Base-by-base conservation (phyloP, 1,140 invertebrate genomes). In the Drosophila sucinea region DNA sequence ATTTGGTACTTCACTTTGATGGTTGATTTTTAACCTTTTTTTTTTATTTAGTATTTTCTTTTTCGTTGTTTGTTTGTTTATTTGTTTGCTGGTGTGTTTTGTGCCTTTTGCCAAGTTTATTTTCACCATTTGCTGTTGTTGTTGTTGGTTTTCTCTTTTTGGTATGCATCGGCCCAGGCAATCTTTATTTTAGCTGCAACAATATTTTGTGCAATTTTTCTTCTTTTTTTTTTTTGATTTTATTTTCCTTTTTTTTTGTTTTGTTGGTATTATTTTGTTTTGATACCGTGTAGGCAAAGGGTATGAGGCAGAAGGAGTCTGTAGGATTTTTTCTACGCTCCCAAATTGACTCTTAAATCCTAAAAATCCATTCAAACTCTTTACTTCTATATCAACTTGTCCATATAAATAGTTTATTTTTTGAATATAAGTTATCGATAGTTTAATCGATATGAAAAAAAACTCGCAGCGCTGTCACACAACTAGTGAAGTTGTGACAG, bases 11-110 rank as follows among this genome's bases (percentile, higher is more conserved):
- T 72, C 30, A 76, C 10, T 63, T 81, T 81, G 62, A 67, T 77
- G 78, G 51, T 61, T 77, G 79, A 77, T 81, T 81, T 81, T 69
- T 73, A 81, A 81, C 79, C 79, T 82, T 82, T 72, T 82, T 47
- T 60, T 60, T 72, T 81, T 32, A 56, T 60, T 66, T 40, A 8
- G 4, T 30, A 6, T 51, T 55, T 27, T 67, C 33, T 47, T 58
- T 32, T 32, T 57, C 10, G 54, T 44, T 33, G 57, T 6, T 60
- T 64, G 29, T 44, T 44, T 68, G 62, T 72, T 57, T 66, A 40
- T n/a, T 7, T 44, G 29, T 47, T 41, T 23, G 32, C 17, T 60
- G 44, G 44, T 62, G 25, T n/a, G 10, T 41, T 27, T 47, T 44
- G 60, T 47, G 40, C 23, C 38, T 61, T 32, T 64, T 65, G 8